phyloP scores from a whole-genome alignment of 1,140 invertebrate genomes.

The Coelopa frigida region DNA sequence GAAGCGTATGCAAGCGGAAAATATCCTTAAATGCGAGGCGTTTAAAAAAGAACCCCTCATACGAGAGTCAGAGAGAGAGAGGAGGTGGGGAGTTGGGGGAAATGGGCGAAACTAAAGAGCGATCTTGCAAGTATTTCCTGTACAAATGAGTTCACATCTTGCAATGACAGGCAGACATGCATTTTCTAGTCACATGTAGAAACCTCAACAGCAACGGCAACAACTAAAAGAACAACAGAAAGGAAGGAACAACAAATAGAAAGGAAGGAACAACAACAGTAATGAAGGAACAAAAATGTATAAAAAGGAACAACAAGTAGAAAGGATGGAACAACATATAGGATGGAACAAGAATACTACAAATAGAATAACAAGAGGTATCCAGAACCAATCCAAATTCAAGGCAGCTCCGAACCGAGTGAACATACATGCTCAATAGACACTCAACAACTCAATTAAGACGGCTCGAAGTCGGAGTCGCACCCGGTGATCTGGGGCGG shows the following conservation, averaged over 20 bases:
- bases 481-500: too few relatives aligned
- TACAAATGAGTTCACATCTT: conserved; percentile 18
- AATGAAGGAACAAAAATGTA: not conserved
- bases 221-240: conserved; percentile 1
- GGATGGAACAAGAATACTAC: conserved; percentile 20
- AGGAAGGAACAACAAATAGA: conserved; percentile 6
- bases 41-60: too few relatives aligned
- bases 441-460: conserved; percentile 23
- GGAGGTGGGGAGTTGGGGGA: too few relatives aligned
- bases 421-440: conserved; percentile 21
- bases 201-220: not conserved
- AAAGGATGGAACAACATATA: conserved; percentile 2
- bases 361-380: too few relatives aligned
- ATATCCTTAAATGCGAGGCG: too few relatives aligned
- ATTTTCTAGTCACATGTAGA: not conserved
- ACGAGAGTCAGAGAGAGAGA: too few relatives aligned
- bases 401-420: too few relatives aligned
- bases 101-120: too few relatives aligned
- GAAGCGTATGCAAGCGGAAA: too few relatives aligned
- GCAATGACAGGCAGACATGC: conserved; percentile 9
- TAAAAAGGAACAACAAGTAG: not conserved
- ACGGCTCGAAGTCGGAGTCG: too few relatives aligned
- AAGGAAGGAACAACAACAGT: not conserved
- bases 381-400: too few relatives aligned
- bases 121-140: conserved; percentile 15